These are phyloP conservation scores for Tadarida brasiliensis DNA, from an alignment of 2,797 vertebrate species.

Conservation along the genomic window DNA sequence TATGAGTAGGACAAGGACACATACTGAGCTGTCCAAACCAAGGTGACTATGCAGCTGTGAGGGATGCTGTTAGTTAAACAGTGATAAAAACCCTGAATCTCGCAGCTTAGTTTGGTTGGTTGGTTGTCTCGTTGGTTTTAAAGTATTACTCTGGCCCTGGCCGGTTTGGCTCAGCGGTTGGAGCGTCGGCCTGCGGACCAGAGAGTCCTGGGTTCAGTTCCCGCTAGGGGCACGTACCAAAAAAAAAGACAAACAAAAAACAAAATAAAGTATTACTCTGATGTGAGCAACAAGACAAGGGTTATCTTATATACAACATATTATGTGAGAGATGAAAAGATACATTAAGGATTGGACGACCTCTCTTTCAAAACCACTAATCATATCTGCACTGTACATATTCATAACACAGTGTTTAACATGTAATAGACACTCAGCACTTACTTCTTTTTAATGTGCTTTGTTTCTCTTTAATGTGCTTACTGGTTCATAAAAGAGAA, in stretches of 20 bases:
- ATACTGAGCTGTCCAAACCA: background rate
- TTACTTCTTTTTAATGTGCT: background rate
- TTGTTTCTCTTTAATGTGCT: background rate
- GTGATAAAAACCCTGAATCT: background rate
- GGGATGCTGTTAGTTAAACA: background rate
- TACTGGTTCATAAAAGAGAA: background rate
- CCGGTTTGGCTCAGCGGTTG: no score
- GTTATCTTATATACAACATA: background rate
- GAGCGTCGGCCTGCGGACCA: no score
- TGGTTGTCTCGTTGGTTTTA: background rate
- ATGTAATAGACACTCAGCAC: background rate
- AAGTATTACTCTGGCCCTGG: background rate
- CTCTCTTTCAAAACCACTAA: background rate
- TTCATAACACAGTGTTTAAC: background rate
- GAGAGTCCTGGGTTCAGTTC: no score
- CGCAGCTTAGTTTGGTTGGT: background rate
- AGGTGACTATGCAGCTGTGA: background rate
- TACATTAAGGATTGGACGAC: background rate
- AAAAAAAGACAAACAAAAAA: no score
- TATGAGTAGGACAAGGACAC: background rate
- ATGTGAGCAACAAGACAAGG: background rate
- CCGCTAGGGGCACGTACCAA: no score
- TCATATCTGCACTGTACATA: background rate
- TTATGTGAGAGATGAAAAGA: background rate
- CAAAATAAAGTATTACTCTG: background rate